Percentiles rank a stretch among this genome's conserved stretches.
phyloP scores from a whole-genome alignment of 1,140 invertebrate species.

The Scaptomyza montana region DNA sequence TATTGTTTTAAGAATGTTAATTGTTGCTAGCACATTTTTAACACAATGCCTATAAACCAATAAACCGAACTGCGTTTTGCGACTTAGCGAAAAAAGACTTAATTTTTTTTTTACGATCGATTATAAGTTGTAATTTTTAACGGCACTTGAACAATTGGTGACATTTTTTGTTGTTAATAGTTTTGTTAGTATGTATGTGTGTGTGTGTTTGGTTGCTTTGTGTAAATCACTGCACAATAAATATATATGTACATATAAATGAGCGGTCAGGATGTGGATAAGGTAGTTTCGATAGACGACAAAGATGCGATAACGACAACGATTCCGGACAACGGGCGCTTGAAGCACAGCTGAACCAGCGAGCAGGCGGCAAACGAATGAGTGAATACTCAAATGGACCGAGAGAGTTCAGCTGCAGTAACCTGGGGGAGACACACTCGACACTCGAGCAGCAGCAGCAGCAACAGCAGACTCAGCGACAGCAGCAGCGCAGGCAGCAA shows the following conservation, averaged over 20 bases:
- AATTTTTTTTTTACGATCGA: conserved; percentile 38
- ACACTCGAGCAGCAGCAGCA: conserved; percentile 27
- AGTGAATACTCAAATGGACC: conserved; percentile 79
- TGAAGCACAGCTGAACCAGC: conserved; percentile 78
- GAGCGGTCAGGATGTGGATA: conserved; percentile 21
- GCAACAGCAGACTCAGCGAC: conserved; percentile 29
- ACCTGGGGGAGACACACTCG: conserved; percentile 37
- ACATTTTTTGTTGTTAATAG: conserved; percentile 35
- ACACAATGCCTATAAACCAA: conserved; percentile 16
- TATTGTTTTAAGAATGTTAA: conserved; percentile 44
- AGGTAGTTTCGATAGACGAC: conserved; percentile 2
- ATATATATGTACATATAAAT: background rate
- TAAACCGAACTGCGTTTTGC: conserved; percentile 49
- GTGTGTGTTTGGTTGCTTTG: too few species aligned
- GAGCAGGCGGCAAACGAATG: conserved; percentile 78
- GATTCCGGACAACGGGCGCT: conserved; percentile 51
- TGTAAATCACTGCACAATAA: conserved; percentile 28
- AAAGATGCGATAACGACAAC: conserved; percentile 33
- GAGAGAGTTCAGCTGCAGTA: conserved; percentile 71
- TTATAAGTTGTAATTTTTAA: conserved; percentile 24
- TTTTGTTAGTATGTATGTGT: background rate
- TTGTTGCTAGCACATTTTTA: conserved; percentile 60
- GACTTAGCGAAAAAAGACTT: conserved; percentile 39
- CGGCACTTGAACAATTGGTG: conserved; percentile 32
- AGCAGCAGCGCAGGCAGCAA: conserved; percentile 48